phyloP scores from a whole-genome alignment of 92 coral and sea anemone species.

The Epizoanthus fatuus region DNA sequence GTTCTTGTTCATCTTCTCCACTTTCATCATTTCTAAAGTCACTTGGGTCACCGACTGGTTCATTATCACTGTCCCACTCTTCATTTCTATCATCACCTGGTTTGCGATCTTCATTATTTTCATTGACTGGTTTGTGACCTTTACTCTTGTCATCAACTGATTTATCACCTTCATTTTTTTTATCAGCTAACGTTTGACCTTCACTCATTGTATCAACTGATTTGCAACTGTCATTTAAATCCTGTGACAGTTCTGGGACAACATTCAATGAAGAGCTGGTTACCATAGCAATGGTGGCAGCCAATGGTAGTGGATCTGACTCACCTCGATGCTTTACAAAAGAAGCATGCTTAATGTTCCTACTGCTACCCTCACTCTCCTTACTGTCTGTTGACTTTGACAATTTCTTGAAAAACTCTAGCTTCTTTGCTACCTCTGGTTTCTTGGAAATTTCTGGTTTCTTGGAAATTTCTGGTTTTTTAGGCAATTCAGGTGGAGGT shows the following conservation, averaged over 20 bases:
- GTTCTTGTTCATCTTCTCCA: neutral
- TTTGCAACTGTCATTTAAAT: neutral
- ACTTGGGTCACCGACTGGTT: constrained; percentile 19
- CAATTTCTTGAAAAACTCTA: neutral
- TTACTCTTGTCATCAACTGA: neutral
- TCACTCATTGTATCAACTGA: neutral
- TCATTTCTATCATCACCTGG: neutral
- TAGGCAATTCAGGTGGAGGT: too few relatives aligned
- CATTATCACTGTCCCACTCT: constrained; percentile 33
- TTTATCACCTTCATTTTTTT: neutral
- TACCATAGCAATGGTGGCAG: constrained; percentile 37
- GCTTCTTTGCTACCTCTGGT: constrained; percentile 1
- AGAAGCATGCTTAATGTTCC: neutral
- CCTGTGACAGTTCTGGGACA: constrained; percentile 7
- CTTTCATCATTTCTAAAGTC: constrained; percentile 24
- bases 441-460: too few relatives aligned
- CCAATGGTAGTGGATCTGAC: constrained; percentile 71
- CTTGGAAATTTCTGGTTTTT: too few relatives aligned
- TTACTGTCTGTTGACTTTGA: neutral
- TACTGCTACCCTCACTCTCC: neutral
- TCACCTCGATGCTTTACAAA: constrained; percentile 31
- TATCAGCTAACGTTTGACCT: neutral
- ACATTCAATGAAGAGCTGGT: neutral
- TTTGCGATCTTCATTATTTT: neutral
- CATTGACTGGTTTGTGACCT: neutral